Conservation (phyloP, 2,888 invertebrate species). For the Lithophane socia region DNA sequence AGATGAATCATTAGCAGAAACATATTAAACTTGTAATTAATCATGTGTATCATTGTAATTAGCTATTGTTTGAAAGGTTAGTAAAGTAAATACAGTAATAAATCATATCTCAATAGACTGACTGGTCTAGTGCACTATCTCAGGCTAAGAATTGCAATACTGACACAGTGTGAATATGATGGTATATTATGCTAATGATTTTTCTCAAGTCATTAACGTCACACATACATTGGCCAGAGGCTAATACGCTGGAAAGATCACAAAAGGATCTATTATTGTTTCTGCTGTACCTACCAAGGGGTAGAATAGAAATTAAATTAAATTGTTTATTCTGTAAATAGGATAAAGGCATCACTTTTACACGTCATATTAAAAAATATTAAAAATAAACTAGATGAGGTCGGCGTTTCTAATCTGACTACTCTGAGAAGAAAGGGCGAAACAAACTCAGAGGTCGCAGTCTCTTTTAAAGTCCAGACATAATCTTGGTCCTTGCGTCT, state of each 20-base stretch:
- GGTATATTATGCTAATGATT: slow-evolving; percentile 17
- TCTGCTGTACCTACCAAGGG: neutral
- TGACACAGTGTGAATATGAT: neutral
- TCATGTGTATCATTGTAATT: slow-evolving; percentile 37
- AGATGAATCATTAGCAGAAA: slow-evolving; percentile 40
- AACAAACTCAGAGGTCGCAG: too few relatives aligned
- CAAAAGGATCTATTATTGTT: neutral
- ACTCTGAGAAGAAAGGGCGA: too few relatives aligned
- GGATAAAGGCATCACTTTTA: too few relatives aligned
- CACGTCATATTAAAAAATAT: too few relatives aligned
- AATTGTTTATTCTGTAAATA: too few relatives aligned
- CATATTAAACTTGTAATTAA: slow-evolving; percentile 26
- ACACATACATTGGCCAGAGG: neutral
- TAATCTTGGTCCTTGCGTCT: too few relatives aligned
- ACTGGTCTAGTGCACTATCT: slow-evolving; percentile 1
- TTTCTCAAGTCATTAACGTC: neutral
- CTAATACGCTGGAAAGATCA: neutral
- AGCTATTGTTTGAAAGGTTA: slow-evolving; percentile 52
- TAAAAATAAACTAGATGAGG: too few relatives aligned
- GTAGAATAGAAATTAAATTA: too few relatives aligned
- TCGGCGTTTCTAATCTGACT: too few relatives aligned
- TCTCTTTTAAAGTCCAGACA: too few relatives aligned
- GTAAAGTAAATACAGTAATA: slow-evolving; percentile 32
- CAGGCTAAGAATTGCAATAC: neutral
- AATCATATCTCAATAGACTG: slow-evolving; percentile 42